Evolutionary conservation across 1,140 invertebrate species (phyloP), one percentile per base, ranked within the genome.

Genomic region (Drosophila kikkawai): DNA sequence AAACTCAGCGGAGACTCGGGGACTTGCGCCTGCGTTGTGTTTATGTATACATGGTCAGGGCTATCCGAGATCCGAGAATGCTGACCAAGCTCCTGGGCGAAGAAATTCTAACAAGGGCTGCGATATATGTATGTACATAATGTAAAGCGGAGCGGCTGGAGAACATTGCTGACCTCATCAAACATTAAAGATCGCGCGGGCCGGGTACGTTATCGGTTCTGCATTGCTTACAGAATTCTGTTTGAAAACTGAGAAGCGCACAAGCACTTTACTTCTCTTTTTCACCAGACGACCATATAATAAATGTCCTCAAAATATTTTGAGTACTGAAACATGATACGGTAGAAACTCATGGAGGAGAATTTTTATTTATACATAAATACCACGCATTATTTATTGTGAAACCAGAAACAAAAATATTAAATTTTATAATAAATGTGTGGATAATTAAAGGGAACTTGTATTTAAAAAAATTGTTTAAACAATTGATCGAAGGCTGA

Each of bases 41-140:
- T 39, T 56, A 39, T 51, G 22, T 45, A 29, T 47, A 42, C 34
- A 47, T 39, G 50, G 63, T 15, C 26, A 47, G 36, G 50, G 63
- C 19, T 60, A 63, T 36, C 32, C 50, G 69, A 34, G 69, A 73
- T 73, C 67, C 44, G 32, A 51, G 37, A 73, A 73, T 60, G 69
- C 69, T 73, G 69, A 73, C 55, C 55, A 50, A 51, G 53, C 66
- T 71, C 61, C 53, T 37, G 42, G 36, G 51, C 45, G 22, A 41
- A 39, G n/a, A 47, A 58, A 71, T 69, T 69, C 69, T 51, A 73
- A 71, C 36, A 42, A 51, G 5, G 44, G 32, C 41, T 45, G 55
- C 41, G 22, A 26, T 22, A 22, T 22, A 26, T 22, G 26, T 22
- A 26, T 22, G 26, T 58, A 44, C 29, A 32, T 36, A 53, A 53